Evolutionary conservation across 2,888 invertebrate species (phyloP).

Genomic region (Athalia rosae): DNA sequence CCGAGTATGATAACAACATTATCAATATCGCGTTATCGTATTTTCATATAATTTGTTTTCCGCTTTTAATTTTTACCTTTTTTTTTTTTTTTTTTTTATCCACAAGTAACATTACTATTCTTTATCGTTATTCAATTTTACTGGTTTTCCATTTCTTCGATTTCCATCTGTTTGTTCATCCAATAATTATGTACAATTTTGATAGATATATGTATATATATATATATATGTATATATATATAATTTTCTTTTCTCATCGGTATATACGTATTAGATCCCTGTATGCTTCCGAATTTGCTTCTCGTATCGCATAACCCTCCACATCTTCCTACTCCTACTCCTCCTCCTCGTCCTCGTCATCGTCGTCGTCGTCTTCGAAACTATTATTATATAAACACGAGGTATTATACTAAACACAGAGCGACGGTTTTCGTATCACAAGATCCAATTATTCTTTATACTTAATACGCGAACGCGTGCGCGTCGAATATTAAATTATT

Average conservation of each 20-base stretch:
- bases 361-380: not conserved
- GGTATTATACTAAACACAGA: constrained; percentile 59
- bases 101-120: no score
- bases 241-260: constrained; percentile 47
- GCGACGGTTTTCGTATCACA: constrained; percentile 68
- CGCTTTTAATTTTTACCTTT: not conserved
- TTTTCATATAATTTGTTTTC: constrained; percentile 34
- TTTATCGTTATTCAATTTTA: not conserved
- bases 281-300: constrained; percentile 74
- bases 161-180: constrained; percentile 48
- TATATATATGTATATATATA: constrained; percentile 50
- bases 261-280: constrained; percentile 68
- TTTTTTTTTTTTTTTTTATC: not conserved
- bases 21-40: constrained; percentile 63
- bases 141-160: not conserved
- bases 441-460: constrained; percentile 58
- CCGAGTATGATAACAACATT: constrained; percentile 61
- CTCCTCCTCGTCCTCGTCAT: no score
- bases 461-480: not conserved
- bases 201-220: constrained; percentile 45
- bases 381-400: constrained; percentile 22
- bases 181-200: constrained; percentile 70
- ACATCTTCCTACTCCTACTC: constrained; percentile 29
- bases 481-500: constrained; percentile 2
- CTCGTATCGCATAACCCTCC: constrained; percentile 63